These are phyloP conservation scores for Sthenelais limicola DNA, from an alignment of 2,888 invertebrate genomes.

Conservation along the genomic window DNA sequence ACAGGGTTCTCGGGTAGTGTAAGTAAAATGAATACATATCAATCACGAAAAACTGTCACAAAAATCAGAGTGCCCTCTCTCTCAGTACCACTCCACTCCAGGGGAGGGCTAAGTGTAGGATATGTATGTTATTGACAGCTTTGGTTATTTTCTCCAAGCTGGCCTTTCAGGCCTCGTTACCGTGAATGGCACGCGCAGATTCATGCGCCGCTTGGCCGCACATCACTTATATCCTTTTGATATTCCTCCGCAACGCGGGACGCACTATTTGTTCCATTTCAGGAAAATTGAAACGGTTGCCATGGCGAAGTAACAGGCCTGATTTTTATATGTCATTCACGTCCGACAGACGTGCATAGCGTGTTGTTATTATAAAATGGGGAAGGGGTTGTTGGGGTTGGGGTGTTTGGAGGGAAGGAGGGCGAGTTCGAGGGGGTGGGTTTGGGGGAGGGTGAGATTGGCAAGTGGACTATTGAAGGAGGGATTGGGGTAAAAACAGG, in stretches of 20 bases:
- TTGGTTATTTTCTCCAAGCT: slow-evolving; percentile 8
- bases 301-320: slow-evolving; percentile 12
- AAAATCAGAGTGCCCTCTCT: slow-evolving; percentile 11
- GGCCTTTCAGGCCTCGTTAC: neutral
- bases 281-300: slow-evolving; percentile 20
- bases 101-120: slow-evolving; percentile 2
- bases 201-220: slow-evolving; percentile 3
- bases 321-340: slow-evolving; percentile 6
- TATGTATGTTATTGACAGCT: slow-evolving; percentile 18
- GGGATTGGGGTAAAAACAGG: neutral
- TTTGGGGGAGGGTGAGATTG: neutral
- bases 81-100: neutral
- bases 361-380: neutral
- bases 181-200: neutral
- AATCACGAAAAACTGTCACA: slow-evolving; percentile 27
- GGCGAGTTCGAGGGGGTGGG: neutral
- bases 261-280: neutral
- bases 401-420: neutral
- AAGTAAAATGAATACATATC: slow-evolving; percentile 8
- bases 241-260: slow-evolving; percentile 7
- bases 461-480: neutral
- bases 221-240: slow-evolving; percentile 35
- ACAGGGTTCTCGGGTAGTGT: no score
- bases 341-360: no score
- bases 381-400: no score